Conservation (phyloP, 2,888 invertebrate genomes). For the Cryptocephalus primarius region DNA sequence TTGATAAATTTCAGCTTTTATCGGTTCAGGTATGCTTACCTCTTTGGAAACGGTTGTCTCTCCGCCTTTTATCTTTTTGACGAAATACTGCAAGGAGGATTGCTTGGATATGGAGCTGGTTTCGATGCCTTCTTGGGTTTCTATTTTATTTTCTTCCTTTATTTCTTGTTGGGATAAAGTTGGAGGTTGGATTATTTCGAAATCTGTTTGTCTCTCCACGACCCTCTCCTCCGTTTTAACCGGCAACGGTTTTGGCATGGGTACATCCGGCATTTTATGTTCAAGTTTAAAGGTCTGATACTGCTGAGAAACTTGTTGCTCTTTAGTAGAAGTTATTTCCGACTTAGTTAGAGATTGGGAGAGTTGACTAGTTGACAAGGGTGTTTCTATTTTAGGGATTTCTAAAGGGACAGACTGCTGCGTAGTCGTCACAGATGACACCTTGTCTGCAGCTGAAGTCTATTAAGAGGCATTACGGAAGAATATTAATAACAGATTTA, state of each 20-base stretch:
- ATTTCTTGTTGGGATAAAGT: conserved; percentile 10
- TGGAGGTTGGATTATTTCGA: conserved; percentile 18
- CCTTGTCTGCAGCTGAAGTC: conserved; percentile 28
- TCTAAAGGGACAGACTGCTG: conserved; percentile 15
- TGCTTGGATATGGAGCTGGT: conserved; percentile 51
- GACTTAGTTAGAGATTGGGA: conserved; percentile 25
- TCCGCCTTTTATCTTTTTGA: conserved; percentile 47
- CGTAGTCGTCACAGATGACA: conserved; percentile 22
- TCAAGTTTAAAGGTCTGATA: conserved; percentile 32
- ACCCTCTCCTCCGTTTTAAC: conserved; percentile 12
- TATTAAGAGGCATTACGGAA: conserved; percentile 8
- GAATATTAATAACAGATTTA: no score
- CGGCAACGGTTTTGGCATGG: conserved; percentile 22
- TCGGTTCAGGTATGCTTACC: conserved; percentile 27
- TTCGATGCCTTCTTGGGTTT: conserved; percentile 37
- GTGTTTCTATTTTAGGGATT: conserved; percentile 15
- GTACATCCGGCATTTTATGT: conserved; percentile 28
- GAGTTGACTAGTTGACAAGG: conserved; percentile 18
- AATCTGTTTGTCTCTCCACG: conserved; percentile 22
- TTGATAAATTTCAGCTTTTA: conserved; percentile 34
- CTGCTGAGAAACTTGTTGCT: conserved; percentile 31
- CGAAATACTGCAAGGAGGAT: conserved; percentile 55
- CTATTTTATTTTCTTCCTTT: conserved; percentile 19
- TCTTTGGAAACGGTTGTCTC: conserved; percentile 37
- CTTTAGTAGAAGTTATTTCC: conserved; percentile 28